Percentiles rank a stretch among this genome's conserved stretches.
Conservation (phyloP, 2,113 vertebrate genomes). For the Psittacara wagleri region DNA sequence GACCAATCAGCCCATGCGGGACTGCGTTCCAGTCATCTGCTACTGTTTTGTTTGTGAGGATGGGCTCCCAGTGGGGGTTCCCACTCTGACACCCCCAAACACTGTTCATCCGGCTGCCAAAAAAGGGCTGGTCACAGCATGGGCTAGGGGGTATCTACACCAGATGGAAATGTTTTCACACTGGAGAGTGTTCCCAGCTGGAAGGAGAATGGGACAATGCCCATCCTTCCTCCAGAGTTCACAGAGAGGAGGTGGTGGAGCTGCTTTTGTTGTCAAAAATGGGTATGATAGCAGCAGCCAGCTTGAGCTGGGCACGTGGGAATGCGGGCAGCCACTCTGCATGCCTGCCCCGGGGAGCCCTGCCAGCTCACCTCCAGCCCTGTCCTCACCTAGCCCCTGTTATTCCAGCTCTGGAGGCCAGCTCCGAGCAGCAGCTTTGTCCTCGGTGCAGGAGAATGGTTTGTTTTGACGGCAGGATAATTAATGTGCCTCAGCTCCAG, state of each 20-base stretch:
- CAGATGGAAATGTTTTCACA: neutral
- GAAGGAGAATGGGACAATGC: neutral
- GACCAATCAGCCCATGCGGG: accelerated
- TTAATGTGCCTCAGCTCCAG: neutral
- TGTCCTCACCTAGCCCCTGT: neutral
- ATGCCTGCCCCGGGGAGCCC: neutral
- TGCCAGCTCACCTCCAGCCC: constrained; percentile 30
- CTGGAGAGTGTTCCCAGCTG: neutral
- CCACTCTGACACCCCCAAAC: neutral
- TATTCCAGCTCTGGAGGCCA: neutral
- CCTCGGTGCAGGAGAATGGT: neutral
- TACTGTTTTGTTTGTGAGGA: neutral
- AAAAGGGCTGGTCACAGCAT: accelerated
- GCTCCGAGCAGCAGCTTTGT: neutral
- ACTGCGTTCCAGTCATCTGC: neutral
- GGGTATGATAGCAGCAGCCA: neutral
- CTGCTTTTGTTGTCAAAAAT: neutral
- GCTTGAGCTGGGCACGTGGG: neutral
- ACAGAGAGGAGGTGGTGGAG: neutral
- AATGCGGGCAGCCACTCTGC: neutral
- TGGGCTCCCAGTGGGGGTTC: neutral
- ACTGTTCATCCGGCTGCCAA: accelerated
- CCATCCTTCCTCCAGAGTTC: neutral
- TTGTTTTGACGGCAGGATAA: constrained; percentile 20
- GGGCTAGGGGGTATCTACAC: accelerated